A percentile compares a stretch with the other conserved stretches of the same genome.
phyloP scores from a whole-genome alignment of 1,140 invertebrate genomes.

The Teleopsis dalmanni region DNA sequence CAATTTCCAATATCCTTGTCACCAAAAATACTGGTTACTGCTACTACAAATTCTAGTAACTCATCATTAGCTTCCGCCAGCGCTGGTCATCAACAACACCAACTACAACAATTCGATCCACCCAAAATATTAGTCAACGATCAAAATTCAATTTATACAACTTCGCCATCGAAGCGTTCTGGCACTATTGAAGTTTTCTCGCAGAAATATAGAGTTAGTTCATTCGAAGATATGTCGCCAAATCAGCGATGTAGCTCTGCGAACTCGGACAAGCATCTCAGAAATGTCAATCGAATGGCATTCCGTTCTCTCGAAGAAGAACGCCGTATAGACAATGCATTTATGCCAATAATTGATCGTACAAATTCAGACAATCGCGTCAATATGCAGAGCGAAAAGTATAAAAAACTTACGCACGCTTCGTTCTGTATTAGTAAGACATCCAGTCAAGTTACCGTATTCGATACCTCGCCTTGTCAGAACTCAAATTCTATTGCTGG shows the following conservation, averaged over 20 bases:
- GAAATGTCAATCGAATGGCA: conserved; percentile 38
- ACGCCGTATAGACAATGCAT: conserved; percentile 42
- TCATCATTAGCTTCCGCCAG: conserved; percentile 30
- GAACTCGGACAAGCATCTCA: conserved; percentile 24
- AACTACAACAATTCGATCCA: conserved; percentile 37
- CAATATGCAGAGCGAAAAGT: conserved; percentile 41
- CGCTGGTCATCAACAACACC: conserved; percentile 16
- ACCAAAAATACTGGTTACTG: conserved; percentile 37
- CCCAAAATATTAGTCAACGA: conserved; percentile 44
- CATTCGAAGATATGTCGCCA: conserved; percentile 43
- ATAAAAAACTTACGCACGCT: conserved; percentile 41
- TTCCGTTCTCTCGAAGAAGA: conserved; percentile 43
- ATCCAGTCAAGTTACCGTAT: conserved; percentile 18
- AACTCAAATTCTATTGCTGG: not conserved
- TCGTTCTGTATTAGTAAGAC: conserved; percentile 41
- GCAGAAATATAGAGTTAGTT: conserved; percentile 42
- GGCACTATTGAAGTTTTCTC: conserved; percentile 44
- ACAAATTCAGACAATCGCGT: conserved; percentile 43
- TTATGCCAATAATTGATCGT: conserved; percentile 39
- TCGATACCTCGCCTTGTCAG: conserved; percentile 14
- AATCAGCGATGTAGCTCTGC: conserved; percentile 10
- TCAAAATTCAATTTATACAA: conserved; percentile 44
- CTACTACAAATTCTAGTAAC: conserved; percentile 37
- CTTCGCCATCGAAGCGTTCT: conserved; percentile 40
- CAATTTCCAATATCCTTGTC: conserved; percentile 40